Percentiles rank a stretch among this genome's conserved stretches.
phyloP scores from a whole-genome alignment of 2,797 vertebrate genomes.

The Fundulus diaphanus region DNA sequence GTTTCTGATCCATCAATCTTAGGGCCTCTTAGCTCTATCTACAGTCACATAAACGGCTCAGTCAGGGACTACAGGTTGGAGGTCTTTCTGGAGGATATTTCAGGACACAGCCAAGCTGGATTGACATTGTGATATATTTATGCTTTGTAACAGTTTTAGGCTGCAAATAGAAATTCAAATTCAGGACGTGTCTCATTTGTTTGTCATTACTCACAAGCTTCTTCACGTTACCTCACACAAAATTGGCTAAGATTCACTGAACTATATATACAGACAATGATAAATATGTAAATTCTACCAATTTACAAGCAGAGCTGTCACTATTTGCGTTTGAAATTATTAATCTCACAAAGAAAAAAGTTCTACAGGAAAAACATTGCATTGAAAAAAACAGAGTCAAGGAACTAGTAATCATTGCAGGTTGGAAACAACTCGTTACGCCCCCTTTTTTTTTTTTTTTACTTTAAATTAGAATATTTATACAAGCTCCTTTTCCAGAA shows the following conservation, averaged over 20 bases:
- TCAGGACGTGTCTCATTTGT: not conserved
- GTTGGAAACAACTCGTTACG: not conserved
- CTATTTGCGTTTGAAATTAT: not conserved
- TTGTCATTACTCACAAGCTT: not conserved
- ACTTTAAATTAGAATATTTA: not conserved
- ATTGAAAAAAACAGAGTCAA: slow-evolving; percentile 1
- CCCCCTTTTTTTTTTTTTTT: not conserved
- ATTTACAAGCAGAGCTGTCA: not conserved
- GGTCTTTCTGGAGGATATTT: slow-evolving; percentile 26
- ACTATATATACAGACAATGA: not conserved
- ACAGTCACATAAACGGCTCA: slow-evolving; percentile 29
- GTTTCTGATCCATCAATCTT: slow-evolving; percentile 36
- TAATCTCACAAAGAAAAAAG: not conserved
- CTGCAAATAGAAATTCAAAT: slow-evolving; percentile 7
- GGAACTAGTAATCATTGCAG: not conserved
- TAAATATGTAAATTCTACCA: not conserved
- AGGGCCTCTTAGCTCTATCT: slow-evolving; percentile 39
- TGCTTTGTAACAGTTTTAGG: not conserved
- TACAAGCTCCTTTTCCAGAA: not conserved
- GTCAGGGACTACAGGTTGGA: slow-evolving; percentile 15
- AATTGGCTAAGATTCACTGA: not conserved
- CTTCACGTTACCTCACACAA: not conserved
- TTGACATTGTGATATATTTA: slow-evolving; percentile 19
- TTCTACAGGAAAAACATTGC: not conserved
- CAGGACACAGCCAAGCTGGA: slow-evolving; percentile 13